A percentile compares a stretch with the other conserved stretches of the same genome.
phyloP scores from a whole-genome alignment of 1,140 invertebrate species.

The Platyscapa corneri region DNA sequence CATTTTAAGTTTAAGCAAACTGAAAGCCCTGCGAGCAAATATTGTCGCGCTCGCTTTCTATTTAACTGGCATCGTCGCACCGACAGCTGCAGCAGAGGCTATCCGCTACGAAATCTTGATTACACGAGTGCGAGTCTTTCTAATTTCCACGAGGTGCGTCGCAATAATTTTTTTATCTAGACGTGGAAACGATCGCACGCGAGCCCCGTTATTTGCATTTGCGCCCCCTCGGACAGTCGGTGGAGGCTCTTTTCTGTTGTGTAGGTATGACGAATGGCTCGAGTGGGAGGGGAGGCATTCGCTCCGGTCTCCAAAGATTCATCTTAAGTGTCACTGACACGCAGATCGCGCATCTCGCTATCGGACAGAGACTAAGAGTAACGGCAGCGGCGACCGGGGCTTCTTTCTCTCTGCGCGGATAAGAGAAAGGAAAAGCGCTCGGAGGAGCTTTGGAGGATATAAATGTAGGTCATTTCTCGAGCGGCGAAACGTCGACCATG shows the following conservation, averaged over 20 bases:
- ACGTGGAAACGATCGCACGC: neutral
- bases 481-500: neutral
- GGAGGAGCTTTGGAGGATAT: neutral
- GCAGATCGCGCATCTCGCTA: neutral
- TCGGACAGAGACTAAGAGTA: neutral
- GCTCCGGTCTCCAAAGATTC: neutral
- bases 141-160: neutral
- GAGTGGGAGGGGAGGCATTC: neutral
- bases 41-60: neutral
- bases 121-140: too few species aligned
- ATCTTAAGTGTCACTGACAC: constrained; percentile 9
- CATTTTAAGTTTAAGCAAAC: neutral
- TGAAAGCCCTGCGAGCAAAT: neutral
- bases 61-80: too few species aligned
- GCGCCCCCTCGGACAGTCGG: neutral
- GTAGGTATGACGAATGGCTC: neutral
- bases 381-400: neutral
- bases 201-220: neutral
- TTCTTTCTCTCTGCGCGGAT: neutral
- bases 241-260: neutral
- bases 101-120: too few species aligned
- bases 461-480: constrained; percentile 34
- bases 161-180: neutral
- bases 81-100: too few species aligned
- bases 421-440: constrained; percentile 5